Evolutionary conservation across 1,140 invertebrate species (phyloP).

Genomic region (Nylanderia fulva): DNA sequence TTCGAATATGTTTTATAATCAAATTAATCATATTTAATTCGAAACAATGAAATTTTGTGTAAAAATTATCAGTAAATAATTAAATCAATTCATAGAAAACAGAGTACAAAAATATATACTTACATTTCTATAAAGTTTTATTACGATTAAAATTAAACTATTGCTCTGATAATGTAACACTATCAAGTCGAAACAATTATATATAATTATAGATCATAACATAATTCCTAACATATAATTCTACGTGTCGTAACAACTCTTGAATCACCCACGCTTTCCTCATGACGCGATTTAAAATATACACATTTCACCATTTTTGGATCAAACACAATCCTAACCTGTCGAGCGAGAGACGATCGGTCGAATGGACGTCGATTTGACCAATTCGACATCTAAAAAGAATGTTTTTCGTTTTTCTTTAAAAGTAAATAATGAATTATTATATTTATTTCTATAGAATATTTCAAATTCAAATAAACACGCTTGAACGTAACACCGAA

Average conservation of each 20-base stretch:
- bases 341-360: no score
- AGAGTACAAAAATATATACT: background rate
- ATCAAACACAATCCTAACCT: no score
- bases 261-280: slow-evolving; percentile 2
- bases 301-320: no score
- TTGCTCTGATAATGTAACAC: background rate
- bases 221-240: no score
- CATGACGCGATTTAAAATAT: no score
- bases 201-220: background rate
- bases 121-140: slow-evolving; percentile 5
- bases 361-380: no score
- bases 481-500: no score
- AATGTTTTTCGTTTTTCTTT: no score
- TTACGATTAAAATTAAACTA: background rate
- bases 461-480: no score
- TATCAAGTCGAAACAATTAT: background rate
- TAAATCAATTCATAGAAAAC: background rate
- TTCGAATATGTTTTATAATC: background rate
- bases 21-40: slow-evolving; percentile 2
- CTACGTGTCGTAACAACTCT: background rate
- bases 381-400: no score
- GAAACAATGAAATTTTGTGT: background rate
- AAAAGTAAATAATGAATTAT: no score
- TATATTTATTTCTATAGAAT: no score
- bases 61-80: background rate